Percentiles rank a stretch among this genome's conserved stretches.
phyloP scores from a whole-genome alignment of 2,888 invertebrate genomes.

The Matsumyia berberina region DNA sequence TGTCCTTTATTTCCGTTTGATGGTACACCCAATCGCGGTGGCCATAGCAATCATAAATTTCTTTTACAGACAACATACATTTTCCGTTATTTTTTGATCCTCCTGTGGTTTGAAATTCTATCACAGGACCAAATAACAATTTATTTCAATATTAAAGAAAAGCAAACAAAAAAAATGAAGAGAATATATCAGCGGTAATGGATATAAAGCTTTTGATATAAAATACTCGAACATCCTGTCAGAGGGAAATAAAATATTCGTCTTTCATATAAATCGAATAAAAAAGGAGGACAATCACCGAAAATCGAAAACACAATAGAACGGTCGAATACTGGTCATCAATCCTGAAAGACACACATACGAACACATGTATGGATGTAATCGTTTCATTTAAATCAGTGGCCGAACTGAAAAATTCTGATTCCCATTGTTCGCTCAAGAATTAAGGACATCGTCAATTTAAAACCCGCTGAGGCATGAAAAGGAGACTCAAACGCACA shows the following conservation, averaged over 20 bases:
- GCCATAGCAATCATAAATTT: conserved; percentile 30
- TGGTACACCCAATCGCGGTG: not conserved
- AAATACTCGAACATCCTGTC: conserved; percentile 51
- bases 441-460: conserved; percentile 75
- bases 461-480: conserved; percentile 61
- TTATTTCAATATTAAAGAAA: conserved; percentile 5
- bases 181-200: conserved; percentile 22
- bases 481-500: conserved; percentile 32
- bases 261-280: conserved; percentile 29
- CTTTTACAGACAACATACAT: conserved; percentile 1
- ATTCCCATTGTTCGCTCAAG: conserved; percentile 61
- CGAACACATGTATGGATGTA: conserved; percentile 26
- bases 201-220: conserved; percentile 36
- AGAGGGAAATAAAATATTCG: not conserved
- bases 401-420: conserved; percentile 23
- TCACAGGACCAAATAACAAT: conserved; percentile 7
- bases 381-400: conserved; percentile 66
- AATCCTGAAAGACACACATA: conserved; percentile 50
- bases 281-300: conserved; percentile 27
- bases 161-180: not conserved
- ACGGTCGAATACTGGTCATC: conserved; percentile 44
- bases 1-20: conserved; percentile 21
- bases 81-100: not conserved
- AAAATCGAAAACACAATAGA: conserved; percentile 53
- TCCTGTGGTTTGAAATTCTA: conserved; percentile 17